These are phyloP conservation scores for Cerceris rybyensis DNA, from an alignment of 2,888 invertebrate species.

Conservation along the genomic window DNA sequence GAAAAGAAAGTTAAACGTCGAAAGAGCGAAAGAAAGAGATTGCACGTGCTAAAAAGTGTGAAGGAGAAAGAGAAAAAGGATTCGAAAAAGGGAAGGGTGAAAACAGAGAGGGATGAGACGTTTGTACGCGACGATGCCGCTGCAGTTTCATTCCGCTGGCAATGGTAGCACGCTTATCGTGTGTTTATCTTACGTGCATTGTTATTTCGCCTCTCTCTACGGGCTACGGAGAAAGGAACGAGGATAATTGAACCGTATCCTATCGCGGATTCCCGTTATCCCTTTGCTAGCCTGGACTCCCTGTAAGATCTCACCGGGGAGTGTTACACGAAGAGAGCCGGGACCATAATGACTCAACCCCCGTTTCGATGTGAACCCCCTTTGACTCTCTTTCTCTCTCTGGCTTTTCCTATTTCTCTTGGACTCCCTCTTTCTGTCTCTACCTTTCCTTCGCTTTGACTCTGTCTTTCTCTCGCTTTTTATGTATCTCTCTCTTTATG, in stretches of 20 bases:
- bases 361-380: background rate
- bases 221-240: constrained; percentile 63
- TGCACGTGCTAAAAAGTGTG: constrained; percentile 11
- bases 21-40: constrained; percentile 19
- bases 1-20: constrained; percentile 10
- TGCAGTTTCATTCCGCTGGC: constrained; percentile 72
- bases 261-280: constrained; percentile 66
- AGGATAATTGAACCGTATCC: constrained; percentile 76
- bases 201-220: constrained; percentile 70
- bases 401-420: too few species aligned
- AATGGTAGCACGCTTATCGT: constrained; percentile 70
- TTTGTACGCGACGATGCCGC: constrained; percentile 41
- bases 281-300: constrained; percentile 40
- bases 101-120: constrained; percentile 8
- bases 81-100: constrained; percentile 16
- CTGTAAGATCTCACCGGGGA: constrained; percentile 40
- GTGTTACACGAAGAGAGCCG: constrained; percentile 29
- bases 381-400: too few species aligned
- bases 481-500: background rate
- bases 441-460: too few species aligned
- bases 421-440: too few species aligned
- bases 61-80: constrained; percentile 14
- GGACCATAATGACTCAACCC: constrained; percentile 16
- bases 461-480: constrained; percentile 2
- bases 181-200: constrained; percentile 77